phyloP scores from a whole-genome alignment of 1,140 invertebrate genomes.

The Anastrepha obliqua region DNA sequence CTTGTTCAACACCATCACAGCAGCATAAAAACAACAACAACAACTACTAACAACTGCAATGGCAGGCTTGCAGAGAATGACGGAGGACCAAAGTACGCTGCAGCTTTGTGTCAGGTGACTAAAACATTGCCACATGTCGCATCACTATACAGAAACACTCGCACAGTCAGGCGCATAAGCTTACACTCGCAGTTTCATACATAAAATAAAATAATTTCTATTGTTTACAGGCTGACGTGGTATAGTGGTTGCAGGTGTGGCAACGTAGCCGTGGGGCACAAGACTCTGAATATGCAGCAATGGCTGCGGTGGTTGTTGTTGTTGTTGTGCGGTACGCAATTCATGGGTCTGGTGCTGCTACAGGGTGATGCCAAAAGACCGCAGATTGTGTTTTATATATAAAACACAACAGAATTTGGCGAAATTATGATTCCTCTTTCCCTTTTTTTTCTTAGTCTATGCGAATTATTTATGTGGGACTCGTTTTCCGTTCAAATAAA shows the following conservation, averaged over 20 bases:
- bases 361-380: no score
- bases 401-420: no score
- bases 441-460: no score
- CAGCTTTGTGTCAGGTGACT: constrained; percentile 18
- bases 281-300: background rate
- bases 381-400: no score
- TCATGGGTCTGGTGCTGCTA: background rate
- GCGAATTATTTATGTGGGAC: no score
- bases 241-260: constrained; percentile 7
- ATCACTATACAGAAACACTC: background rate
- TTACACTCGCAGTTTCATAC: background rate
- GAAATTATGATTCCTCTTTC: no score
- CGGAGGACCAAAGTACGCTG: constrained; percentile 19
- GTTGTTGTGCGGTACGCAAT: background rate
- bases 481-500: no score
- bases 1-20: constrained; percentile 14
- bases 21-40: background rate
- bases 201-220: background rate
- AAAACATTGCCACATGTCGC: constrained; percentile 45
- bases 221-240: background rate
- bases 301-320: background rate
- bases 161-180: background rate
- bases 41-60: background rate
- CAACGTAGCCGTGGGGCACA: background rate
- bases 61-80: background rate